Conservation (phyloP, 2,113 vertebrate genomes). For the Jaculus jaculus region DNA sequence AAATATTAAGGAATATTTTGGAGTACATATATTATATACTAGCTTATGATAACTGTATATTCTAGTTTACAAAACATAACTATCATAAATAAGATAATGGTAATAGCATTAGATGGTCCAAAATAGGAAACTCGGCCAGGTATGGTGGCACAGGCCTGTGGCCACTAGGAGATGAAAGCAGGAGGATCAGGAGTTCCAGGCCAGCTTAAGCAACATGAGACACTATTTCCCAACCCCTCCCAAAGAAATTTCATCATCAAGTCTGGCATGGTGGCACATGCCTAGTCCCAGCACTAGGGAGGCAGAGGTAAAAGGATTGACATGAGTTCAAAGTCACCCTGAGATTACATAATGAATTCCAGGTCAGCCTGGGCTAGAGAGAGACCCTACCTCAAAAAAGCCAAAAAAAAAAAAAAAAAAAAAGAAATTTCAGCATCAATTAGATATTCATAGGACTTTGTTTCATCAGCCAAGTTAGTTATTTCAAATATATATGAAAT, state of each 20-base stretch:
- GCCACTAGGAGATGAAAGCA: neutral
- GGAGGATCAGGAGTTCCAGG: neutral
- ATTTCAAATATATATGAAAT: neutral
- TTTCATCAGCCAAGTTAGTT: neutral
- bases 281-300: too few relatives aligned
- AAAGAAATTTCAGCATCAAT: slow-evolving; percentile 20
- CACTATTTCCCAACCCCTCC: neutral
- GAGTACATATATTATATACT: neutral
- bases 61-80: neutral
- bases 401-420: neutral
- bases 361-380: too few relatives aligned
- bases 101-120: neutral
- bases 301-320: too few relatives aligned
- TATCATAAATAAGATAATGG: neutral
- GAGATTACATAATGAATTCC: too few relatives aligned
- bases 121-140: neutral
- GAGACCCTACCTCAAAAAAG: too few relatives aligned
- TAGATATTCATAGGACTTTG: neutral
- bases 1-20: too few relatives aligned
- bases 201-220: neutral
- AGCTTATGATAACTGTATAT: neutral
- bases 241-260: neutral
- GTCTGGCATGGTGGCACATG: too few relatives aligned
- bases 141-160: neutral
- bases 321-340: too few relatives aligned